Percentiles rank a stretch among this genome's conserved stretches.
Evolutionary conservation across 2,888 invertebrate genomes (phyloP).

Genomic region (Agrotis clavis): DNA sequence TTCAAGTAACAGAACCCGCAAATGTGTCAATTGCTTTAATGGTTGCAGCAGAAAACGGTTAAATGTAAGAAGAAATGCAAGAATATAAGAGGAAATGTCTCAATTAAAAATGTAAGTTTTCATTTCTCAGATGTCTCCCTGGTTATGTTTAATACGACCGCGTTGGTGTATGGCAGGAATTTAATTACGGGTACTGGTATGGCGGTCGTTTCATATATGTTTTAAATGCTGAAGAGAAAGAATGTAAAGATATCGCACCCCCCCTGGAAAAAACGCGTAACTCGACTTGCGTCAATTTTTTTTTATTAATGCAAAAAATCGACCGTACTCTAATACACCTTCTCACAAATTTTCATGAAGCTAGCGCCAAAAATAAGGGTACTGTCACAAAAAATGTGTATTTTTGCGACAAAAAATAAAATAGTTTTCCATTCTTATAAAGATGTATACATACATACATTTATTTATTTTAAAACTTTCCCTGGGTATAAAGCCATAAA

Average conservation of each 20-base stretch:
- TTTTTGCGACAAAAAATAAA: no score
- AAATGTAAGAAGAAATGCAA: constrained; percentile 44
- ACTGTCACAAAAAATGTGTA: no score
- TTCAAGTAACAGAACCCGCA: constrained; percentile 51
- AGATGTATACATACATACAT: no score
- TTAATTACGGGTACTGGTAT: constrained; percentile 50
- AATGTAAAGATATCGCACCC: constrained; percentile 27
- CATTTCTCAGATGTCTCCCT: constrained; percentile 51
- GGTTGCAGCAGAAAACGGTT: constrained; percentile 38
- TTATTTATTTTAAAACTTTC: no score
- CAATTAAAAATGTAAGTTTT: constrained; percentile 53
- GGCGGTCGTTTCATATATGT: constrained; percentile 29
- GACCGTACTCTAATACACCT: no score
- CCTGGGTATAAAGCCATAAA: no score
- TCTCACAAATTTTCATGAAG: no score
- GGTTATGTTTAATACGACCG: constrained; percentile 33
- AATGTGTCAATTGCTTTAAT: constrained; percentile 62
- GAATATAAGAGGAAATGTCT: constrained; percentile 44
- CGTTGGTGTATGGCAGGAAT: constrained; percentile 42
- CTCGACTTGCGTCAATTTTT: no score
- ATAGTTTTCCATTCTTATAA: no score
- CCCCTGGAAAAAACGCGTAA: no score
- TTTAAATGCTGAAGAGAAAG: constrained; percentile 39
- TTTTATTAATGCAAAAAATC: no score
- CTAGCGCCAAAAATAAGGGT: no score